Evolutionary conservation across 2,797 vertebrate genomes (phyloP), one percentile per base, ranked within the genome.

Genomic region (Tapirus indicus): DNA sequence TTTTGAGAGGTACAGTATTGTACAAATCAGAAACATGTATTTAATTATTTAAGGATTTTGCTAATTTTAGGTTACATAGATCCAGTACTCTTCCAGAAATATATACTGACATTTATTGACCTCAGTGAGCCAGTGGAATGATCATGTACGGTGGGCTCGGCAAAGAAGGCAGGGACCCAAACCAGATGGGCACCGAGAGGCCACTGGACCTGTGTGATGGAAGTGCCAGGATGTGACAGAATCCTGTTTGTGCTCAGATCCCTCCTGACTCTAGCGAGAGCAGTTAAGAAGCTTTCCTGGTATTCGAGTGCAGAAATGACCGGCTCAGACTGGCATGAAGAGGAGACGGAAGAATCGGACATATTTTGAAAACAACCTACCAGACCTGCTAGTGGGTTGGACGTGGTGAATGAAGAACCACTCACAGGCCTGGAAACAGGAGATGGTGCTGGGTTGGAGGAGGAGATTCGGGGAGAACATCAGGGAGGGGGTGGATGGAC

Each of bases 131-230:
- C 20, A 58, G 20, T 17, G 2, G 38, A 17, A 44, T 0, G 1
- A 6, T 20, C 23, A 52, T 1, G 0, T 14, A 14, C 27, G 3
- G 2, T 10, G 32, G 58, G 83, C 23, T 1, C 10, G 38, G 44
- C 0, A 2, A 52, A 44, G 35, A 66, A 27, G 27, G 54, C 20
- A 16, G 71, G 27, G 32, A 23, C 25, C n/a, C 21, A 23, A 4
- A 8, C 18, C 27, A 3, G 7, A 49, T 9, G 6, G n/a, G n/a
- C 0, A 2, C 10, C 0, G 13, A 0, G 3, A 2, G 66, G 41
- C 41, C 7, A 1, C 16, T 1, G 7, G 23, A 23, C 49, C 18
- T 9, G 1, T 0, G 58, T 14, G 12, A 38, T 0, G 14, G 32
- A 38, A 14, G 13, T 5, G 2, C 27, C 27, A 54, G 41, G 21